Evolutionary conservation across 2,888 invertebrate species (phyloP), one percentile per base, ranked within the genome.

Genomic region (Eupithecia subfuscata): DNA sequence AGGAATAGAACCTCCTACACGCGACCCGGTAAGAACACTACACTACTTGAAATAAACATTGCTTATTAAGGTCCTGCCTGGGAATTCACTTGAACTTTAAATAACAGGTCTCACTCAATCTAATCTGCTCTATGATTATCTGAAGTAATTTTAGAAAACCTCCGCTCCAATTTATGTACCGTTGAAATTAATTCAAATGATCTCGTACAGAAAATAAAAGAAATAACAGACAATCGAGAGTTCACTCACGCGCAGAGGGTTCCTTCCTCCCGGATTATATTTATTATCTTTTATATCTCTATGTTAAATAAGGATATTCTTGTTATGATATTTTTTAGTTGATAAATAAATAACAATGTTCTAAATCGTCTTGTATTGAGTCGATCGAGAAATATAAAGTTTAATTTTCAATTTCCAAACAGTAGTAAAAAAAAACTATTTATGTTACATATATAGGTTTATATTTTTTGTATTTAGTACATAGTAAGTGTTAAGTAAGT

Each of bases 121-220:
- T 75, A 37, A 75, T 75, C 70, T 74, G n/a, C 7, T 40, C 68
- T 68, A 25, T 68, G 25, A 75, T 68, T 68, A 71, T 70, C 64
- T 30, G 60, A 68, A 67, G 56, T 74, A 65, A 69, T 69, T 56
- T 74, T 22, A 34, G 18, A 71, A 73, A 76, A 74, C 52, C 52
- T 56, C 52, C 52, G 45, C 43, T 18, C 25, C 69, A 71, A 74
- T 65, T 71, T 60, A 60, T 60, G 60, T 60, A 70, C 72, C 71
- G 52, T 69, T 48, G 18, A 72, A 76, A 77, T 77, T 77, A 68
- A 74, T 74, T 74, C 43, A 40, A 43, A 68, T 43, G 68, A 14
- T 9, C 64, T 22, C 3, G 7, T 9, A 34, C 34, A 40, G 68
- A 68, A 40, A 68, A 67, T 37, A 40, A 67, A n/a, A 67, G 22